Percentiles rank a stretch among this genome's conserved stretches.
Evolutionary conservation across 35 echinoderm and acorn worm species (phyloP).

Genomic region (Apostichopus japonicus): DNA sequence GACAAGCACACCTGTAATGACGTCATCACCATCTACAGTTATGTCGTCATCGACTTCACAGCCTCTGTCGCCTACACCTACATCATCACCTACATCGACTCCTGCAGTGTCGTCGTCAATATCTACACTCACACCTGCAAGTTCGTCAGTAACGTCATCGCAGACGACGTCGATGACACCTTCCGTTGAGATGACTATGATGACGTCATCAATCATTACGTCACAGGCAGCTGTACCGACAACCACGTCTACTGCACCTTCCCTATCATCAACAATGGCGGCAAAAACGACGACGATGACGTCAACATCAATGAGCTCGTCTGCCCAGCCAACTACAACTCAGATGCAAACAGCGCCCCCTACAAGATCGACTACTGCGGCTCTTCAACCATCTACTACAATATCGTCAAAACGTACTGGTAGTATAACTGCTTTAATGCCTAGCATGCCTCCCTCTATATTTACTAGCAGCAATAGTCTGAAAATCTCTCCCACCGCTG

Average conservation of each 20-base stretch:
- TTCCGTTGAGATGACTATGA: background rate
- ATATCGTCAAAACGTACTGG: background rate
- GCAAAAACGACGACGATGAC: background rate
- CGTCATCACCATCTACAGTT: background rate
- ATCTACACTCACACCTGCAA: background rate
- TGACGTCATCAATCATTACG: background rate
- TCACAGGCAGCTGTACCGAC: background rate
- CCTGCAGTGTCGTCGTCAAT: background rate
- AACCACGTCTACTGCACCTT: background rate
- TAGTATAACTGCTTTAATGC: background rate
- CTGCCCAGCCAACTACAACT: background rate
- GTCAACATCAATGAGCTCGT: background rate
- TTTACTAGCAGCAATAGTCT: background rate
- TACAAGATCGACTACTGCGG: background rate
- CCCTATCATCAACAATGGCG: background rate
- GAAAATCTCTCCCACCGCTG: background rate
- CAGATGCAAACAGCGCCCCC: background rate
- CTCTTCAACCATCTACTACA: background rate
- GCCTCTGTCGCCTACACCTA: background rate
- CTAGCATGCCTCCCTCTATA: background rate
- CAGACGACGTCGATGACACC: background rate
- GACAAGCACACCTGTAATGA: background rate
- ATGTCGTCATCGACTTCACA: background rate
- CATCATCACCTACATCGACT: background rate
- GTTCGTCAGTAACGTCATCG: background rate